Percentiles rank a stretch among this genome's conserved stretches.
Evolutionary conservation across 2,113 vertebrate species (phyloP).

Genomic region (Eubucco bourcierii): DNA sequence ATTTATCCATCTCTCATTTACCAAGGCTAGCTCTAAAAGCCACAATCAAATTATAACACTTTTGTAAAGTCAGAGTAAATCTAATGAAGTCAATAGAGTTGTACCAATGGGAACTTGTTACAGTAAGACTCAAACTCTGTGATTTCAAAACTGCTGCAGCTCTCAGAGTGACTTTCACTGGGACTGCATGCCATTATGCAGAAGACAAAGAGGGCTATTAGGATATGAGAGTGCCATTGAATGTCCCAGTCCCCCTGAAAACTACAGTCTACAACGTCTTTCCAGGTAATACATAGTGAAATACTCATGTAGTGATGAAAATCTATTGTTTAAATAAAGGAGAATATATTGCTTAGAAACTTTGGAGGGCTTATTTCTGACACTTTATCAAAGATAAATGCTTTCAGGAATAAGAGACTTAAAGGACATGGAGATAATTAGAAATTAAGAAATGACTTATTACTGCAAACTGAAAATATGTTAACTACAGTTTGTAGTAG

Average conservation of each 20-base stretch:
- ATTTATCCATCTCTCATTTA: neutral
- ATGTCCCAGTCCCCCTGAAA: neutral
- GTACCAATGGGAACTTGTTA: neutral
- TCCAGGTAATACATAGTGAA: neutral
- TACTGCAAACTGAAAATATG: conserved; percentile 36
- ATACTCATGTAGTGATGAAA: neutral
- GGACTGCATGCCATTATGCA: neutral
- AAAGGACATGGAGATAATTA: conserved; percentile 10
- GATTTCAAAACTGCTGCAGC: neutral
- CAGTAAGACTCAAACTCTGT: neutral
- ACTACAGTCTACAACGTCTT: neutral
- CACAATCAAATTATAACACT: neutral
- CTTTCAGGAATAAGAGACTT: neutral
- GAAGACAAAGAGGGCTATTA: neutral
- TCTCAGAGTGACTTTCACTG: neutral
- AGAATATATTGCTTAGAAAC: neutral
- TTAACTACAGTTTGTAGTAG: conserved; percentile 54
- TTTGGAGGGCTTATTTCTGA: neutral
- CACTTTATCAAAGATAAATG: conserved; percentile 6
- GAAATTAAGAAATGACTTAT: conserved; percentile 34
- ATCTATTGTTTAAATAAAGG: neutral
- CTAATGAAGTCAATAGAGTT: neutral
- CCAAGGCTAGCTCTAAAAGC: neutral
- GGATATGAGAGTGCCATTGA: neutral
- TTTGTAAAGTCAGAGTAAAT: neutral